Base-by-base conservation (phyloP, 2,888 invertebrate genomes). In the Lepetodrilus schrolli region DNA sequence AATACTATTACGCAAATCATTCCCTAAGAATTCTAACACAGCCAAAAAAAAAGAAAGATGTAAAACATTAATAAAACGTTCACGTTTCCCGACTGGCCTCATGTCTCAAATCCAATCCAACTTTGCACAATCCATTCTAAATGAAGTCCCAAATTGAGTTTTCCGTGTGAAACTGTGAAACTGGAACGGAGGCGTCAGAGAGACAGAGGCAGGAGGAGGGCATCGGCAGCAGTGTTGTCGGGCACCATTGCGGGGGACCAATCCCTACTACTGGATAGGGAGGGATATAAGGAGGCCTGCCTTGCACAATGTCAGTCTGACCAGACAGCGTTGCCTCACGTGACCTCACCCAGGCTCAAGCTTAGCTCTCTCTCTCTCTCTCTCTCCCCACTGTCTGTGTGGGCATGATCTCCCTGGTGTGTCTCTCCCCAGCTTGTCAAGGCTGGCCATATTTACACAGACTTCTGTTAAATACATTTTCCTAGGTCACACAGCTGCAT, bases 261-360 rank as follows among this genome's bases (percentile, higher is more conserved):
- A 48, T 48, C 48, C 48, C 48, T 20, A 5, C 20, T 21, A 48
- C 20, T 48, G 48, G 48, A n/a, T n/a, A n/a, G n/a, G n/a, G n/a
- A n/a, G n/a, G n/a, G n/a, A n/a, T n/a, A n/a, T n/a, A n/a, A n/a
- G 7, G n/a, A 1, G 38, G n/a, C 17, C 43, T 43, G 43, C 21
- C 48, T 48, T n/a, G n/a, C 17, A 58, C 34, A 58, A 58, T 58
- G 58, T 58, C 58, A 58, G 34, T 26, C 30, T 17, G 58, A 58
- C 58, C 58, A 58, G 58, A 58, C 58, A 43, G 17, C n/a, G n/a
- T 17, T 43, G 17, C 30, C 23, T 58, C 58, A 58, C 58, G 58
- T 58, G 58, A 58, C 30, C 58, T 58, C 30, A 30, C 21, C 48
- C n/a, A n/a, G n/a, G n/a, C n/a, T n/a, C n/a, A n/a, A n/a, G 48